phyloP scores from a whole-genome alignment of 2,113 vertebrate species.

The Cariama cristata region DNA sequence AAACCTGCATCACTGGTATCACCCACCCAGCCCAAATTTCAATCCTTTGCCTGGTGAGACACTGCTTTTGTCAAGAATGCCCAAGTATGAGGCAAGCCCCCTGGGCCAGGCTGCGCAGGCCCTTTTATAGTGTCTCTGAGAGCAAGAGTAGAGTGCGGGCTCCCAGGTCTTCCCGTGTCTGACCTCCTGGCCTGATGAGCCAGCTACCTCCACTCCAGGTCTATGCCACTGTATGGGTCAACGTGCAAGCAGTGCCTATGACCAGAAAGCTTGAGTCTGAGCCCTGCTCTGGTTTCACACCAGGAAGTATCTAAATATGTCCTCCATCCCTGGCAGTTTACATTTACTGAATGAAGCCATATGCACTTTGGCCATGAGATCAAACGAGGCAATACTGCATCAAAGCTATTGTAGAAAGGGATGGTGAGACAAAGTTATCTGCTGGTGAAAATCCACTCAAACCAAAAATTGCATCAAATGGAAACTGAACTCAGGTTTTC shows the following conservation, averaged over 20 bases:
- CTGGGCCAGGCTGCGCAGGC: not conserved
- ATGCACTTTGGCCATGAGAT: not conserved
- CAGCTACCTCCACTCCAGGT: not conserved
- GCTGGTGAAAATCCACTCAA: not conserved
- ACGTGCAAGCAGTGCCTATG: not conserved
- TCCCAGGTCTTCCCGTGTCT: accelerated
- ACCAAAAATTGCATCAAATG: not conserved
- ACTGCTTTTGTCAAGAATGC: not conserved
- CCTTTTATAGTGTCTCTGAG: not conserved
- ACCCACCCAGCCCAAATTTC: not conserved
- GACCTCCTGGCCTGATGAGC: not conserved
- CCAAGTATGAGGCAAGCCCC: accelerated
- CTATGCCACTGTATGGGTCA: not conserved
- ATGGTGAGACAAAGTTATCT: not conserved
- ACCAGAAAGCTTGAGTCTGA: not conserved
- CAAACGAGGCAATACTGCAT: not conserved
- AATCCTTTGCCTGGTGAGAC: not conserved
- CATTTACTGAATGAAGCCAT: accelerated
- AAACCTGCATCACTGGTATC: not conserved
- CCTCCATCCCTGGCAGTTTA: not conserved
- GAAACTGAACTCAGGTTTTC: not conserved
- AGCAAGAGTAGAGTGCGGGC: not conserved
- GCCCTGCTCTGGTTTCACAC: not conserved
- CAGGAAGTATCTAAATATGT: not conserved
- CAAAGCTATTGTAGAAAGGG: not conserved